phyloP scores from a whole-genome alignment of 1,140 invertebrate species.

The Choristoneura fumiferana region DNA sequence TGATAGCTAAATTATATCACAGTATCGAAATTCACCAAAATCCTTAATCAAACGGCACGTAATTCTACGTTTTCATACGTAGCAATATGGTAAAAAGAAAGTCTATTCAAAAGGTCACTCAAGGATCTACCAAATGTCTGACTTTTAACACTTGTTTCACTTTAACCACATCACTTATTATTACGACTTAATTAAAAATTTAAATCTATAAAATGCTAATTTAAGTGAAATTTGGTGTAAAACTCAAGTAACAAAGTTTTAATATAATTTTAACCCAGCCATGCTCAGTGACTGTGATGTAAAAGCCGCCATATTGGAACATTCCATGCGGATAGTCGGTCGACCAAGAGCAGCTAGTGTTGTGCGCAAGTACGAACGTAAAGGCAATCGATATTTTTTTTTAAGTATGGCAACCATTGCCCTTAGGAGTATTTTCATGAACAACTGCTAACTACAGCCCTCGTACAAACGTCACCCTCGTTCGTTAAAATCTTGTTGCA shows the following conservation, averaged over 20 bases:
- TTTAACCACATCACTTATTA: conserved; percentile 57
- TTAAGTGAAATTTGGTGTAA: conserved; percentile 41
- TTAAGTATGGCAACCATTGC: conserved; percentile 4
- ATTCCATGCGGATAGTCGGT: conserved; percentile 63
- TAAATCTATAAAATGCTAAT: conserved; percentile 51
- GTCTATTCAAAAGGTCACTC: conserved; percentile 71
- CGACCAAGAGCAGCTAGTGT: conserved; percentile 52
- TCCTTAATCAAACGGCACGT: conserved; percentile 39
- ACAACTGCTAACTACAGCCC: too few species aligned
- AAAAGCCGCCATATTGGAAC: conserved; percentile 72
- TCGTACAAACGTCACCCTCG: too few species aligned
- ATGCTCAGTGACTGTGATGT: conserved; percentile 63
- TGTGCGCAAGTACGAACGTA: conserved; percentile 57
- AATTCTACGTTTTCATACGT: conserved; percentile 28
- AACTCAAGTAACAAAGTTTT: conserved; percentile 36
- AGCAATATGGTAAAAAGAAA: conserved; percentile 73
- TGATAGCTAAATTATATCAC: conserved; percentile 59
- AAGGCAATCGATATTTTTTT: conserved; percentile 34
- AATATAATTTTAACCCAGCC: conserved; percentile 55
- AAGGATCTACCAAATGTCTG: conserved; percentile 62
- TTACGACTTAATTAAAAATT: conserved; percentile 55
- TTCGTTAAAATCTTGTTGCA: too few species aligned
- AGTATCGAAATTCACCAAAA: conserved; percentile 45
- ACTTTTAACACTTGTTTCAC: conserved; percentile 56
- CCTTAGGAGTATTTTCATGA: too few species aligned